phyloP scores from a whole-genome alignment of 2,113 vertebrate species.

The Thalassarche chlororhynchos region DNA sequence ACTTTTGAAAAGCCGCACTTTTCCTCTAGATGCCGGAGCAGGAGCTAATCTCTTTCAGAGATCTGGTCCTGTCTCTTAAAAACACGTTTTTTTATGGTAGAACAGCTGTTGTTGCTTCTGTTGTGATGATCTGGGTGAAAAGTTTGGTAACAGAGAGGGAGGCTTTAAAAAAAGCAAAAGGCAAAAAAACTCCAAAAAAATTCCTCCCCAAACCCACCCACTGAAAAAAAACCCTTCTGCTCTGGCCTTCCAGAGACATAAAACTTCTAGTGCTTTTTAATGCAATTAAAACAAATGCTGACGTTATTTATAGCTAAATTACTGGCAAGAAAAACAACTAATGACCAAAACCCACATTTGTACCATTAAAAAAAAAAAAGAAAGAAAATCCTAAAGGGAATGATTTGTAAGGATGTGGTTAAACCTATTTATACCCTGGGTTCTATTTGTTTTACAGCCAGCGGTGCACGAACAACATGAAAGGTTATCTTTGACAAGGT shows the following conservation, averaged over 20 bases:
- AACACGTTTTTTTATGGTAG: constrained; percentile 49
- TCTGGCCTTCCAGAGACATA: constrained; percentile 24
- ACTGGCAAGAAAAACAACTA: constrained; percentile 54
- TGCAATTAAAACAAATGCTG: constrained; percentile 69
- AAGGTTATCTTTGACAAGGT: constrained; percentile 90
- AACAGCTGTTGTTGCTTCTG: constrained; percentile 68
- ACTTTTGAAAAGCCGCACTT: constrained; percentile 15
- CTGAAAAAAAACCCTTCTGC: constrained; percentile 40
- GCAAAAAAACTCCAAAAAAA: constrained; percentile 2
- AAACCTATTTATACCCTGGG: constrained; percentile 79
- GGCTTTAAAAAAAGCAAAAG: constrained; percentile 41
- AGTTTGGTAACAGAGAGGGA: constrained; percentile 67
- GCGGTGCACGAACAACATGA: constrained; percentile 76
- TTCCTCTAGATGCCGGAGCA: background rate
- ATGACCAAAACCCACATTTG: constrained; percentile 25
- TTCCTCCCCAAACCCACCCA: constrained; percentile 31
- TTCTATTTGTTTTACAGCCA: constrained; percentile 85
- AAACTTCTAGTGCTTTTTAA: constrained; percentile 53
- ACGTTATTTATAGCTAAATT: constrained; percentile 63
- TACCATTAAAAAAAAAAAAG: background rate
- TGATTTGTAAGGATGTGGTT: constrained; percentile 80
- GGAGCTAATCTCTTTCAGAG: constrained; percentile 49
- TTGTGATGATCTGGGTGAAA: constrained; percentile 71
- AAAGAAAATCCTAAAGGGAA: constrained; percentile 63
- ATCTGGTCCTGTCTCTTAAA: constrained; percentile 55